phyloP scores from a whole-genome alignment of 2,888 invertebrate genomes.

The Volucella inanis region DNA sequence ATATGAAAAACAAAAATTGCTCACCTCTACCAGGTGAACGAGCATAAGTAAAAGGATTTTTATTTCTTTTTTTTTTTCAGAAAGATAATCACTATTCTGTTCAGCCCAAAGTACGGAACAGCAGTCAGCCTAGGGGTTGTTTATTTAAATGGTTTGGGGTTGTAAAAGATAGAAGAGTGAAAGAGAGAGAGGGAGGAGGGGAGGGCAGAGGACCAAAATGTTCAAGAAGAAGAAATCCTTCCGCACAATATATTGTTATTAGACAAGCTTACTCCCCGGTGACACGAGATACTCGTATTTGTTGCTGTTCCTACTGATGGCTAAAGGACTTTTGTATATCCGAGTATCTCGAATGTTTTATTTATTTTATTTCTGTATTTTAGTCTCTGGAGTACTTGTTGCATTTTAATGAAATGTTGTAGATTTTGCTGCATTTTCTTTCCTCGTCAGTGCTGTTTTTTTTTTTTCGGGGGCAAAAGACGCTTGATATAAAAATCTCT shows the following conservation, averaged over 20 bases:
- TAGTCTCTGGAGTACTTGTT: slow-evolving; percentile 65
- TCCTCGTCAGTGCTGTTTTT: not conserved
- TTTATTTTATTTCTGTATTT: slow-evolving; percentile 54
- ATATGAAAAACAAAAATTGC: slow-evolving; percentile 25
- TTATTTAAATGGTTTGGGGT: slow-evolving; percentile 33
- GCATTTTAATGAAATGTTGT: slow-evolving; percentile 70
- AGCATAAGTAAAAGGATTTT: slow-evolving; percentile 57
- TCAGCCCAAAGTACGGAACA: slow-evolving; percentile 3
- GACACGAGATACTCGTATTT: slow-evolving; percentile 19
- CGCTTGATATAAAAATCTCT: slow-evolving; percentile 61
- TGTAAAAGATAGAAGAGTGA: no score
- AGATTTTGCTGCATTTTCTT: slow-evolving; percentile 45
- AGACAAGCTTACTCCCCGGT: slow-evolving; percentile 29
- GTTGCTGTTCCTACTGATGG: slow-evolving; percentile 24
- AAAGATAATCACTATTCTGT: slow-evolving; percentile 51
- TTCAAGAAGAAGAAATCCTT: slow-evolving; percentile 15
- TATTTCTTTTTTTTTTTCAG: not conserved
- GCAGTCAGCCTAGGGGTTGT: slow-evolving; percentile 32
- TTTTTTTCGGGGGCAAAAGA: slow-evolving; percentile 52
- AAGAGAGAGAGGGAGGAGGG: not conserved
- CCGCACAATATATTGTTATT: slow-evolving; percentile 29
- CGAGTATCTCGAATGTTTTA: slow-evolving; percentile 54
- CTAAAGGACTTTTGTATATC: slow-evolving; percentile 32
- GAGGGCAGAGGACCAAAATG: no score
- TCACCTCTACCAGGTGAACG: slow-evolving; percentile 43